These are phyloP conservation scores for Eurytoma adleriae DNA, from an alignment of 2,888 invertebrate species.

Conservation along the genomic window DNA sequence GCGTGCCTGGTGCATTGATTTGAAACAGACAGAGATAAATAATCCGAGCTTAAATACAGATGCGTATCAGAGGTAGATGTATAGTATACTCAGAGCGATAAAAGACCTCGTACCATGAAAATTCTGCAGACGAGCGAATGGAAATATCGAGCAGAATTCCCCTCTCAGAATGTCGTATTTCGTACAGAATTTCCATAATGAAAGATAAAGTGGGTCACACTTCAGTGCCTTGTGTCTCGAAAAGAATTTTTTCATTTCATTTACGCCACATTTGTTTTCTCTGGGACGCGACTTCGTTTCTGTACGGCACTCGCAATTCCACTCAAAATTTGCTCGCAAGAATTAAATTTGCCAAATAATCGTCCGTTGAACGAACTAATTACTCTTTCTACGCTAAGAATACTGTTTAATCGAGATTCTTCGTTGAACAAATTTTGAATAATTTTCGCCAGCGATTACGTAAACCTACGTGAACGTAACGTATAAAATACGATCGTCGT, in stretches of 20 bases:
- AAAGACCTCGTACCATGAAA: background rate
- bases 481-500: no score
- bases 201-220: background rate
- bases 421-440: no score
- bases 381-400: no score
- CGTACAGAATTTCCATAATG: background rate
- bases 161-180: background rate
- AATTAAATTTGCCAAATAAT: no score
- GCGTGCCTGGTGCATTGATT: conserved; percentile 48
- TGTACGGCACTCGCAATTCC: no score
- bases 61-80: conserved; percentile 26
- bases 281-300: no score
- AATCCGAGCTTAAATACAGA: conserved; percentile 32
- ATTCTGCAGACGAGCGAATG: background rate
- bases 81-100: conserved; percentile 27
- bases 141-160: background rate
- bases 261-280: background rate
- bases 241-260: conserved; percentile 19
- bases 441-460: no score
- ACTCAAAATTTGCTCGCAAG: no score
- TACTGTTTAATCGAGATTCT: no score
- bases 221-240: background rate
- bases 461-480: no score
- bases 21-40: conserved; percentile 34
- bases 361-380: no score